These are phyloP conservation scores for Drosophila hamatofila DNA, from an alignment of 2,888 invertebrate species.

Conservation along the genomic window DNA sequence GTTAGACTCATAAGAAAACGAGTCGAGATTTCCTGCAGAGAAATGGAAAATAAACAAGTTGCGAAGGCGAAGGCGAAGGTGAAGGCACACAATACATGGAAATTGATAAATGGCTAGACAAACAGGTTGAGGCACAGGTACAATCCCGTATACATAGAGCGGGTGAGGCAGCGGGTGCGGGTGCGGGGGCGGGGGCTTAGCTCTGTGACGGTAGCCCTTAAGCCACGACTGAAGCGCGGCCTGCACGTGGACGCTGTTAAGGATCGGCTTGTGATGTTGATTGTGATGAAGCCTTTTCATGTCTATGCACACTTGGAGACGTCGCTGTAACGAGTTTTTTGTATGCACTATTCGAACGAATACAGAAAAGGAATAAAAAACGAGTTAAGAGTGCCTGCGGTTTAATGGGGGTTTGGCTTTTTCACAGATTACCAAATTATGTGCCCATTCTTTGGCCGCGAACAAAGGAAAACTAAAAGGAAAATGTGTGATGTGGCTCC, in stretches of 20 bases:
- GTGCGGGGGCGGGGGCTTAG: constrained; percentile 18
- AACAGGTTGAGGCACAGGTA: constrained; percentile 78
- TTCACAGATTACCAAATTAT: constrained; percentile 78
- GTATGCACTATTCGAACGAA: constrained; percentile 43
- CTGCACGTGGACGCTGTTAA: constrained; percentile 69
- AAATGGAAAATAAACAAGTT: constrained; percentile 70
- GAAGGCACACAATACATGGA: constrained; percentile 45
- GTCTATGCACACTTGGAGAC: constrained; percentile 65
- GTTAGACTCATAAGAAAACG: constrained; percentile 58
- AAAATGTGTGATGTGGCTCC: constrained; percentile 61
- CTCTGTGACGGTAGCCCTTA: constrained; percentile 56
- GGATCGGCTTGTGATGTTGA: constrained; percentile 38
- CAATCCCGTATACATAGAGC: constrained; percentile 20
- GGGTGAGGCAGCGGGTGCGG: constrained; percentile 25
- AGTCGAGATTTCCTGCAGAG: constrained; percentile 73
- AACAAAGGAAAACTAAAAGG: constrained; percentile 50
- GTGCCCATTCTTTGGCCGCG: constrained; percentile 54
- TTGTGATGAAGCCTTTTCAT: constrained; percentile 70
- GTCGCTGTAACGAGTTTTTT: constrained; percentile 71
- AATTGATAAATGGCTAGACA: constrained; percentile 70
- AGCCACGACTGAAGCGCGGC: constrained; percentile 62
- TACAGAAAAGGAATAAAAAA: constrained; percentile 49
- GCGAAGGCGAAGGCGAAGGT: constrained; percentile 17
- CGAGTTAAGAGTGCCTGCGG: constrained; percentile 73
- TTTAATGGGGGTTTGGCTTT: constrained; percentile 79